Percentiles rank a stretch among this genome's conserved stretches.
phyloP scores from a whole-genome alignment of 2,888 invertebrate genomes.

The Idaea biselata region DNA sequence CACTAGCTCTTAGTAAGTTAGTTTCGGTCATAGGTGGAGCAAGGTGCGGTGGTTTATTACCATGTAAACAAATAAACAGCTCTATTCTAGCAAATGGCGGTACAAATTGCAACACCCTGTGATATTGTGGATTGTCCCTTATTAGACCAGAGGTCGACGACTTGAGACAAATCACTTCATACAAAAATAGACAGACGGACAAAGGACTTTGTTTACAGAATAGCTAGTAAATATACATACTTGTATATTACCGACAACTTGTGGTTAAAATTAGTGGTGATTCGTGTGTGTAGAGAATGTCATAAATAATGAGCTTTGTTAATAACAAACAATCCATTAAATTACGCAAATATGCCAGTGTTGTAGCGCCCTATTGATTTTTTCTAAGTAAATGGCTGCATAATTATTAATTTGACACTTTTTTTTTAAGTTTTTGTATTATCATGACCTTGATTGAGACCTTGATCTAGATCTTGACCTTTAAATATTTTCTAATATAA shows the following conservation, averaged over 20 bases:
- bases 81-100: conserved; percentile 62
- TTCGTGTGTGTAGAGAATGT: neutral
- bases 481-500: too few species aligned
- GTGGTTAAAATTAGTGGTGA: conserved; percentile 5
- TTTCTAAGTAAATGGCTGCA: too few species aligned
- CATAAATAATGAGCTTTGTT: neutral
- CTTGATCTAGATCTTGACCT: too few species aligned
- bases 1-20: conserved; percentile 42
- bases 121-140: conserved; percentile 57
- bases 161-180: conserved; percentile 24
- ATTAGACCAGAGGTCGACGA: conserved; percentile 50
- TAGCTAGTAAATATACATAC: conserved; percentile 4
- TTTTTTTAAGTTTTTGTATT: too few species aligned
- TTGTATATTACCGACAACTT: neutral
- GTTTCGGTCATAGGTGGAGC: conserved; percentile 40
- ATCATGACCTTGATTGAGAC: too few species aligned
- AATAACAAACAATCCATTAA: neutral
- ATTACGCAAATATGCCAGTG: too few species aligned
- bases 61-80: conserved; percentile 66
- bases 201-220: conserved; percentile 29
- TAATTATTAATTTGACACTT: too few species aligned
- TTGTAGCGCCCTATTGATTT: too few species aligned
- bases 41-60: conserved; percentile 72
- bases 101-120: conserved; percentile 67
- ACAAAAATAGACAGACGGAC: conserved; percentile 36